phyloP scores from a whole-genome alignment of 2,797 vertebrate species.

The Gymnoscopelus microlampas region DNA sequence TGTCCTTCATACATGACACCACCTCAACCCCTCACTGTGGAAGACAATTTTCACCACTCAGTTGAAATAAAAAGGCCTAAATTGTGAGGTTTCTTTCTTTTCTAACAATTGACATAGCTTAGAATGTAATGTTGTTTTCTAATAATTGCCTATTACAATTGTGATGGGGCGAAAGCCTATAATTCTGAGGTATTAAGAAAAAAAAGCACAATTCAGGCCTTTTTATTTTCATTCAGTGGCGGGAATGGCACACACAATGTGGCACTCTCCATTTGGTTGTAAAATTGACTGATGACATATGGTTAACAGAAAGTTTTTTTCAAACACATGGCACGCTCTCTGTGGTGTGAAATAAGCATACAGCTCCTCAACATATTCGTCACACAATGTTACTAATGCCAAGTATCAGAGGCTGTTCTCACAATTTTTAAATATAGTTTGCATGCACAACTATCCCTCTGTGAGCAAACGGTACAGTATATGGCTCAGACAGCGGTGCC shows the following conservation, averaged over 20 bases:
- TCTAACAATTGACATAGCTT: too few relatives aligned
- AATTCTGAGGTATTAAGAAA: too few relatives aligned
- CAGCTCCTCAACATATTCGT: slow-evolving; percentile 16
- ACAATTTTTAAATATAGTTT: slow-evolving; percentile 3
- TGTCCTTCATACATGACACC: slow-evolving; percentile 7
- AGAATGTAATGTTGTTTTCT: too few relatives aligned
- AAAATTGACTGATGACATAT: slow-evolving; percentile 10
- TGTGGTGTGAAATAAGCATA: slow-evolving; percentile 12
- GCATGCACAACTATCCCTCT: not conserved
- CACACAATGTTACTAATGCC: not conserved
- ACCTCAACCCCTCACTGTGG: not conserved
- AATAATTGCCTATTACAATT: too few relatives aligned
- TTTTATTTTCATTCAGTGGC: too few relatives aligned
- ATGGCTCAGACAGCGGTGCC: slow-evolving; percentile 1
- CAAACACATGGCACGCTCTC: slow-evolving; percentile 4
- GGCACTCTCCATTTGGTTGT: not conserved
- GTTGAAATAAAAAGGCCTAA: too few relatives aligned
- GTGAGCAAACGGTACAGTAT: not conserved
- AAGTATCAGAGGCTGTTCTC: slow-evolving; percentile 1
- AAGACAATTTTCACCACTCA: too few relatives aligned
- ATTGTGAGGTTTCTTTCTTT: too few relatives aligned
- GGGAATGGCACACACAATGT: not conserved
- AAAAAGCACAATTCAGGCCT: too few relatives aligned
- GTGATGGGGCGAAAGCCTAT: too few relatives aligned
- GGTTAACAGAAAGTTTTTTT: not conserved